phyloP scores from a whole-genome alignment of 2,888 invertebrate genomes.

The Candidula unifasciata region DNA sequence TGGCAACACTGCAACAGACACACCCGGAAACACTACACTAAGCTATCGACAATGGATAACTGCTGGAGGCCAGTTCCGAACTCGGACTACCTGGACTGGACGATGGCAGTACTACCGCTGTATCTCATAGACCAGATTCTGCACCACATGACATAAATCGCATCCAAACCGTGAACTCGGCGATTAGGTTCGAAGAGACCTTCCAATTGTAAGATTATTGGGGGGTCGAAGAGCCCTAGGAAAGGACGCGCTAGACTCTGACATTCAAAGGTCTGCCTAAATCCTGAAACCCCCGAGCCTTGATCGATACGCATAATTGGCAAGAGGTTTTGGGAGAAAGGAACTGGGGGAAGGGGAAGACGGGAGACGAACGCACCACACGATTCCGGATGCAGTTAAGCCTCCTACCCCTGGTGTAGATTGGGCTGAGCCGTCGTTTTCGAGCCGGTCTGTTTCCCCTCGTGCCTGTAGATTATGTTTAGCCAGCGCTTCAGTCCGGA shows the following conservation, averaged over 20 bases:
- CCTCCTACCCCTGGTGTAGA: slow-evolving; percentile 21
- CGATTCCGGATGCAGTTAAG: slow-evolving; percentile 1
- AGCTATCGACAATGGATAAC: too few species aligned
- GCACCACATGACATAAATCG: not conserved
- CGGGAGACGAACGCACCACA: not conserved
- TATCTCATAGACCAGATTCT: not conserved
- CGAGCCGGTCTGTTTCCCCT: slow-evolving; percentile 38
- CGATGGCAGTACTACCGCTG: not conserved
- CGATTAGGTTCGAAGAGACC: not conserved
- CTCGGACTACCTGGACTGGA: not conserved
- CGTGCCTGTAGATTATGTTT: slow-evolving; percentile 38
- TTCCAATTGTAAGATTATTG: not conserved
- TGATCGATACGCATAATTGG: slow-evolving; percentile 41
- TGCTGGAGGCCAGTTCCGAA: not conserved
- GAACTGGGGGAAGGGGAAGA: not conserved
- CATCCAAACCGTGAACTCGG: not conserved
- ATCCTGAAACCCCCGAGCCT: not conserved
- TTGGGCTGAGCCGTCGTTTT: slow-evolving; percentile 6
- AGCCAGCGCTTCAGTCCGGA: slow-evolving; percentile 34
- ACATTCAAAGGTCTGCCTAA: slow-evolving; percentile 16
- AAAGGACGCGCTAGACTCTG: not conserved
- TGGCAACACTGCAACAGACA: too few species aligned
- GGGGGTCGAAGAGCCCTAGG: slow-evolving; percentile 7
- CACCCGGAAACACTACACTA: too few species aligned
- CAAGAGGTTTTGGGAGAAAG: not conserved